Percentiles rank a stretch among this genome's conserved stretches.
Conservation (phyloP, 2,113 vertebrate genomes). For the Acanthisitta chloris region DNA sequence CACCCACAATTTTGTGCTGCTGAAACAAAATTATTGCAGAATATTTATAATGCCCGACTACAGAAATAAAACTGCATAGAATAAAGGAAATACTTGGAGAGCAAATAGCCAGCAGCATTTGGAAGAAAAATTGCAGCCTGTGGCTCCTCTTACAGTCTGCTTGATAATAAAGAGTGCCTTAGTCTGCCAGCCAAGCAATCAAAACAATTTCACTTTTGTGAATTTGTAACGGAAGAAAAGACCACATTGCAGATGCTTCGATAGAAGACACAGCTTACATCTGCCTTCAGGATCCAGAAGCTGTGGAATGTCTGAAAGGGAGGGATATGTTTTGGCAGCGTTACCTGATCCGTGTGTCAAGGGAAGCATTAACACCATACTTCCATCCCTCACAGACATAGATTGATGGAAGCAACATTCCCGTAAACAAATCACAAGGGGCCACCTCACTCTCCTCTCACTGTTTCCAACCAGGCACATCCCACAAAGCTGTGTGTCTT, state of each 20-base stretch:
- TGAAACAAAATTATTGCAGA: neutral
- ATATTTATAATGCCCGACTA: neutral
- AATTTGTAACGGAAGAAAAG: neutral
- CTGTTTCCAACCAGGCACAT: neutral
- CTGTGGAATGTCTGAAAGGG: slow-evolving; percentile 19
- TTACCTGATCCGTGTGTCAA: slow-evolving; percentile 39
- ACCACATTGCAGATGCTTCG: neutral
- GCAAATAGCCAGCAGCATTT: neutral
- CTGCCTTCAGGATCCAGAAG: slow-evolving; percentile 46
- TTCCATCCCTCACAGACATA: neutral
- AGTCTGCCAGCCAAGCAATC: neutral
- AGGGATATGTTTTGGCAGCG: neutral
- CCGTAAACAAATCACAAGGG: neutral
- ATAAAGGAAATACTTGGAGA: neutral
- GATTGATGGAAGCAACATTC: slow-evolving; percentile 30
- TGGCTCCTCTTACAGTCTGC: neutral
- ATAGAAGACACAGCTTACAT: slow-evolving; percentile 16
- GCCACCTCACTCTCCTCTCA: neutral
- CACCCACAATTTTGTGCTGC: neutral
- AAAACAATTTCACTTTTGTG: too few relatives aligned
- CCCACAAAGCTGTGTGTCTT: neutral
- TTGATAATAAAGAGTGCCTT: neutral
- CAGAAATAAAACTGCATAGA: neutral
- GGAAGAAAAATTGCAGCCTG: neutral
- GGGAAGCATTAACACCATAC: slow-evolving; percentile 35